Conservation (phyloP, 2,113 vertebrate species). For the Formicarius rufipectus region DNA sequence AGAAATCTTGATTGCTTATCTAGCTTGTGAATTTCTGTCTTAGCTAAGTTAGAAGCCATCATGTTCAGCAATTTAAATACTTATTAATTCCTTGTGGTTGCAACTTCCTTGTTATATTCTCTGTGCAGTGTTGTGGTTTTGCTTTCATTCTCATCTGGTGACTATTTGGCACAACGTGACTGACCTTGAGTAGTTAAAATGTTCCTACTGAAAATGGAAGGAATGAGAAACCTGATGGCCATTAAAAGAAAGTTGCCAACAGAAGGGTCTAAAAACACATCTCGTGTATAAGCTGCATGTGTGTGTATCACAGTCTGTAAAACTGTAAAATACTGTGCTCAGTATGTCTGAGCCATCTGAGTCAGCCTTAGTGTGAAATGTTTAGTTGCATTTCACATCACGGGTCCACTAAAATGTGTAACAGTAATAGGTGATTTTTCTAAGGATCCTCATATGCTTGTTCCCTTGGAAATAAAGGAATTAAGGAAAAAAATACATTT, state of each 20-base stretch:
- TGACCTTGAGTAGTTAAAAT: neutral
- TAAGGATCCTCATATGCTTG: neutral
- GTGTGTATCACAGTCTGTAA: neutral
- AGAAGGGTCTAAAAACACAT: neutral
- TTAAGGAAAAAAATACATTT: neutral
- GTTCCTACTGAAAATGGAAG: neutral
- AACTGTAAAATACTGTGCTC: neutral
- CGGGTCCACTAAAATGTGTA: neutral
- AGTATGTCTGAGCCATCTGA: neutral
- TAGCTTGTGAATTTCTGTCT: neutral
- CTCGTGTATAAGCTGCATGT: neutral
- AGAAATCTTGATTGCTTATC: neutral
- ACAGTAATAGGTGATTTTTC: neutral
- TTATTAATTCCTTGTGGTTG: neutral
- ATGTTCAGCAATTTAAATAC: neutral
- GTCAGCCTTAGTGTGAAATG: neutral
- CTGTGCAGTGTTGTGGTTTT: neutral
- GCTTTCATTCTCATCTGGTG: neutral
- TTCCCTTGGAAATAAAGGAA: constrained; percentile 13
- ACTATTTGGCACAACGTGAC: neutral
- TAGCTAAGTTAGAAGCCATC: neutral
- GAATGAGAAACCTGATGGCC: neutral
- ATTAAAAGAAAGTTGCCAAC: neutral
- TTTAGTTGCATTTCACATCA: neutral
- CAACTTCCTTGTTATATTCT: neutral